Conservation (phyloP, 2,113 vertebrate genomes). For the Hydrolagus affinis region DNA sequence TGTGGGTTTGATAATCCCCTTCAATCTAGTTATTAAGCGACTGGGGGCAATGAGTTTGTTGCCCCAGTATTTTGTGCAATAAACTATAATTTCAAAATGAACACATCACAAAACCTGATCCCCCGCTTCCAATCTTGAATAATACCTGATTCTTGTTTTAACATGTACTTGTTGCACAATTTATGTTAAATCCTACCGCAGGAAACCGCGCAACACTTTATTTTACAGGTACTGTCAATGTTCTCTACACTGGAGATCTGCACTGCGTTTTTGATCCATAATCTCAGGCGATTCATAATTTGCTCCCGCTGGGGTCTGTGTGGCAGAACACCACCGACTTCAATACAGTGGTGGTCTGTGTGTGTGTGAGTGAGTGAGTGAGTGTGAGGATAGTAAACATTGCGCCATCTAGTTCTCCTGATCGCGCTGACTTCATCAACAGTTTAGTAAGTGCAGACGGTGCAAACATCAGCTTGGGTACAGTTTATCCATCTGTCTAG, state of each 20-base stretch:
- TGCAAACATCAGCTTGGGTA: neutral
- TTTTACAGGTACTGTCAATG: neutral
- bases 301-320: neutral
- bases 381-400: neutral
- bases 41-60: neutral
- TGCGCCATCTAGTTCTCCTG: conserved; percentile 4
- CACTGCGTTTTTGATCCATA: neutral
- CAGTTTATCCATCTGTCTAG: conserved; percentile 19
- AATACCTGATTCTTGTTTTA: neutral
- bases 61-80: neutral
- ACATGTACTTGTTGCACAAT: neutral
- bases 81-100: neutral
- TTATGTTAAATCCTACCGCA: neutral
- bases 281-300: neutral
- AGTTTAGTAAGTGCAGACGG: neutral
- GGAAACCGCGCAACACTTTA: neutral
- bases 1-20: no score
- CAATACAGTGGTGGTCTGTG: neutral
- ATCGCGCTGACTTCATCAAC: conserved; percentile 1
- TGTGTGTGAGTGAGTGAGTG: no score
- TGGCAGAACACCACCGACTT: neutral
- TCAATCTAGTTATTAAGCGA: no score
- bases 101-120: neutral
- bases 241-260: neutral
- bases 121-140: neutral